phyloP scores from a whole-genome alignment of 2,888 invertebrate genomes.

The Notocelia uddmanniana region DNA sequence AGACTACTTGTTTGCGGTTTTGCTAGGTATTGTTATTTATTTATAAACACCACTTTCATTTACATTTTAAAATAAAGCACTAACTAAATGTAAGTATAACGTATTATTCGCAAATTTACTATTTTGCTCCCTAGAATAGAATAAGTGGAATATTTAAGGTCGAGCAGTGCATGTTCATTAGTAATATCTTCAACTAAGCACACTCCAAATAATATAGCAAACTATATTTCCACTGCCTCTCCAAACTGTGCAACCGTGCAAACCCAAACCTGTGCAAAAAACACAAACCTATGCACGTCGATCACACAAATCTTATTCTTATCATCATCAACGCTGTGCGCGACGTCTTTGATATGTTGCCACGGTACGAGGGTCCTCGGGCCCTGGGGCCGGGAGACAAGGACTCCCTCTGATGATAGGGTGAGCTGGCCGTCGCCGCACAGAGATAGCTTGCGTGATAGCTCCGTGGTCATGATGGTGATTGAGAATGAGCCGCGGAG shows the following conservation, averaged over 20 bases:
- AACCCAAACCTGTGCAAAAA: slow-evolving; percentile 36
- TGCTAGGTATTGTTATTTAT: background rate
- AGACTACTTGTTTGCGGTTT: slow-evolving; percentile 1
- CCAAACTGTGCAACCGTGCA: slow-evolving; percentile 1
- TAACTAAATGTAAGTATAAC: background rate
- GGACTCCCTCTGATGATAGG: slow-evolving; percentile 83
- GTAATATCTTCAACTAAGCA: background rate
- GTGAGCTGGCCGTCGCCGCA: slow-evolving; percentile 86
- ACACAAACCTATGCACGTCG: slow-evolving; percentile 86
- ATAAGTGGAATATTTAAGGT: background rate
- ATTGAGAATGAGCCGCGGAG: slow-evolving; percentile 84
- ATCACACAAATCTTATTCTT: slow-evolving; percentile 87
- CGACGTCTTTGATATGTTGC: slow-evolving; percentile 86
- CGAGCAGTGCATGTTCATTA: no score
- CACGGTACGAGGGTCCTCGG: slow-evolving; percentile 84
- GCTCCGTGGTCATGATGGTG: slow-evolving; percentile 87
- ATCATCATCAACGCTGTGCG: slow-evolving; percentile 82
- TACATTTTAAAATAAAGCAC: background rate
- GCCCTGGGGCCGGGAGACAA: slow-evolving; percentile 82
- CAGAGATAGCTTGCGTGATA: slow-evolving; percentile 87
- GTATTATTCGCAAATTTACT: background rate
- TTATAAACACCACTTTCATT: background rate
- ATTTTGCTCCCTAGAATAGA: background rate
- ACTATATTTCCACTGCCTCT: background rate
- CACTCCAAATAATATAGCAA: background rate